Percentiles rank a stretch among this genome's conserved stretches.
These are phyloP conservation scores for Eristalis tenax DNA, from an alignment of 2,888 invertebrate genomes.

Conservation along the genomic window DNA sequence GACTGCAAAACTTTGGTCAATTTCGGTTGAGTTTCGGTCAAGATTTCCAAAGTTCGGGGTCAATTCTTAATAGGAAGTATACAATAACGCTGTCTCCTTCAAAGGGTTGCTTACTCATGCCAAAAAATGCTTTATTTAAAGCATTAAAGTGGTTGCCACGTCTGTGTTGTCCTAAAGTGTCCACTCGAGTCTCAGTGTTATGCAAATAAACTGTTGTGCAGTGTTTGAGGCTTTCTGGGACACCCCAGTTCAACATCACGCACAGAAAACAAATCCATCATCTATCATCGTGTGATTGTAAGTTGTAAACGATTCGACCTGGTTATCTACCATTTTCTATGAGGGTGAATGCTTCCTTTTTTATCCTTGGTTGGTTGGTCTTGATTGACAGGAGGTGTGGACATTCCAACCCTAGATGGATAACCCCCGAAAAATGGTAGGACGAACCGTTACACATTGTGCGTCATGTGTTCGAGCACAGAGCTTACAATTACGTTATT, in stretches of 20 bases:
- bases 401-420: slow-evolving; percentile 63
- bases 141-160: background rate
- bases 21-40: slow-evolving; percentile 53
- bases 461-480: slow-evolving; percentile 58
- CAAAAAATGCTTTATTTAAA: background rate
- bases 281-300: slow-evolving; percentile 69
- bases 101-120: background rate
- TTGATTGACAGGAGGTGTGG: slow-evolving; percentile 74
- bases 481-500: slow-evolving; percentile 49
- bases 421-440: slow-evolving; percentile 41
- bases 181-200: slow-evolving; percentile 1
- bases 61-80: slow-evolving; percentile 37
- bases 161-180: background rate
- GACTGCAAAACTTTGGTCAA: slow-evolving; percentile 60
- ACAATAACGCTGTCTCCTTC: slow-evolving; percentile 48
- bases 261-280: slow-evolving; percentile 63
- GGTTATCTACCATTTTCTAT: slow-evolving; percentile 69
- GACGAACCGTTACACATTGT: slow-evolving; percentile 49
- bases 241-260: background rate
- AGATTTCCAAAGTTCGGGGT: slow-evolving; percentile 14
- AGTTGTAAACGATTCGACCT: slow-evolving; percentile 71
- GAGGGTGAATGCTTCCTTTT: slow-evolving; percentile 61
- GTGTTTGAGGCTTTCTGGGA: background rate
- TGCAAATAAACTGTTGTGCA: slow-evolving; percentile 41
- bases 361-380: slow-evolving; percentile 32